phyloP scores from a whole-genome alignment of 2,888 invertebrate species.

The Julus scandinavius region DNA sequence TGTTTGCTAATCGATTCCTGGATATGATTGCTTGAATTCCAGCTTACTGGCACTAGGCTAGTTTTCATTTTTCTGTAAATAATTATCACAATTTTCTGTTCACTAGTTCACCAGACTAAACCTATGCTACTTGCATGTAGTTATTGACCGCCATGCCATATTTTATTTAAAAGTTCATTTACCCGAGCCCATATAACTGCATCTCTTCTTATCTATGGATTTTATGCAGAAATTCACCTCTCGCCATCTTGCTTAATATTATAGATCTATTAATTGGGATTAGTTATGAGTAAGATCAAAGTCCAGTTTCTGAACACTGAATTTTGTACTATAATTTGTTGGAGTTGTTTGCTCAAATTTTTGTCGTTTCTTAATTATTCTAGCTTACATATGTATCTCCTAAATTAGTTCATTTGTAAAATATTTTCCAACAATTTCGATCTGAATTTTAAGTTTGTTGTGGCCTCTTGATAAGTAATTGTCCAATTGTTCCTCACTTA shows the following conservation, averaged over 20 bases:
- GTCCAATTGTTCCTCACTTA: background rate
- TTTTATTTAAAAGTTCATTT: background rate
- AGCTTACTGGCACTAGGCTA: background rate
- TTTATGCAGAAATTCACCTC: background rate
- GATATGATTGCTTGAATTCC: background rate
- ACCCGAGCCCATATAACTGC: background rate
- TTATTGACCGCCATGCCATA: constrained; percentile 11
- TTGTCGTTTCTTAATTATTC: too few species aligned
- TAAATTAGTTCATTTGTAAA: too few species aligned
- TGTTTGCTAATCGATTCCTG: background rate
- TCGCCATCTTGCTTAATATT: background rate
- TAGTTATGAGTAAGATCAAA: too few species aligned
- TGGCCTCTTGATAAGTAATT: background rate
- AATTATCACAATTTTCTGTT: background rate
- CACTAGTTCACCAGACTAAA: background rate
- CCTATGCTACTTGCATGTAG: background rate
- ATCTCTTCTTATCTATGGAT: background rate
- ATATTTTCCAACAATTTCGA: background rate
- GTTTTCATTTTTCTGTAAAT: background rate
- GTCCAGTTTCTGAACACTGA: too few species aligned
- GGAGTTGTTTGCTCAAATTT: too few species aligned
- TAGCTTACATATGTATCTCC: too few species aligned
- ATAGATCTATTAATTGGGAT: too few species aligned
- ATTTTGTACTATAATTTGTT: too few species aligned
- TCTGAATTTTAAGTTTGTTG: background rate